Conservation (phyloP, 2,797 vertebrate genomes). For the Enteromius afrohamiltoni region DNA sequence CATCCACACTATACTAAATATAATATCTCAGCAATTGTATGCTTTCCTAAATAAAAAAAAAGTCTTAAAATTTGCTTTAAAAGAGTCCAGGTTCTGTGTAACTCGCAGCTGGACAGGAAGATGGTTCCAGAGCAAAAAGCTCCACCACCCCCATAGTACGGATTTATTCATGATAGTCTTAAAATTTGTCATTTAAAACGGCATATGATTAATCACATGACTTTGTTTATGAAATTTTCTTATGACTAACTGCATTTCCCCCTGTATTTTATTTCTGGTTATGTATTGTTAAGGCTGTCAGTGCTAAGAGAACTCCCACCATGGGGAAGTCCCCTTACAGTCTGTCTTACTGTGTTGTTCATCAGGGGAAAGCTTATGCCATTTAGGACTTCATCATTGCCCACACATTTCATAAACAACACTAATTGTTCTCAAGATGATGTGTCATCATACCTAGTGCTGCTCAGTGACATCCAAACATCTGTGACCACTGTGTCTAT, state of each 20-base stretch:
- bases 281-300: conserved; percentile 32
- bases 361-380: conserved; percentile 49
- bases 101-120: too few species aligned
- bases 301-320: conserved; percentile 50
- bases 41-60: too few species aligned
- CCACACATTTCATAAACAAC: conserved; percentile 64
- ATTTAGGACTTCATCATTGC: conserved; percentile 61
- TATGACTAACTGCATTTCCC: conserved; percentile 12
- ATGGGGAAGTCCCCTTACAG: conserved; percentile 57
- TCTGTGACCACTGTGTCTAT: conserved; percentile 7
- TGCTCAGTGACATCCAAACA: conserved; percentile 10
- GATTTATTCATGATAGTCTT: not conserved
- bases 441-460: not conserved
- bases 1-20: too few species aligned
- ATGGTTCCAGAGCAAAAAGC: too few species aligned
- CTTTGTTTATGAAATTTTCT: not conserved
- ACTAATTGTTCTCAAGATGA: conserved; percentile 49
- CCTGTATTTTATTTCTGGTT: conserved; percentile 32
- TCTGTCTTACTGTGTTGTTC: conserved; percentile 60
- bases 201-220: not conserved
- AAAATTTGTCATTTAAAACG: not conserved
- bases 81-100: too few species aligned
- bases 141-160: too few species aligned
- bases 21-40: too few species aligned
- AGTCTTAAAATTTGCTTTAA: too few species aligned